Percentiles rank a stretch among this genome's conserved stretches.
These are phyloP conservation scores for Nycticryphes semicollaris DNA, from an alignment of 2,113 vertebrate species.

Conservation along the genomic window DNA sequence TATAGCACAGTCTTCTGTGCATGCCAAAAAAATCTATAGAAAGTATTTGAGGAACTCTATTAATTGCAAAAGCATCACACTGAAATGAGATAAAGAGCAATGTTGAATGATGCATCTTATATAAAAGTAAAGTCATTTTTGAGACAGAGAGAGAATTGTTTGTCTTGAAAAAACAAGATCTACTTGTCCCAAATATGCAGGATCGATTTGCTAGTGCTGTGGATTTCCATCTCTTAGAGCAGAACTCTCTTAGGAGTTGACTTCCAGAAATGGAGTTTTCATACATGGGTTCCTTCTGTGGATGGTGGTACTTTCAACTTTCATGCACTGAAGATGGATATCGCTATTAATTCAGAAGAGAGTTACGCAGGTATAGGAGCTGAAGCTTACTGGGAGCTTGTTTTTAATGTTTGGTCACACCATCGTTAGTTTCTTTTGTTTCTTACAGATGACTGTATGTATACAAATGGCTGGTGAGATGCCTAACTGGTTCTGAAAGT, in stretches of 20 bases:
- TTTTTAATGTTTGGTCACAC: not conserved
- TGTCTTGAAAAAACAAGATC: not conserved
- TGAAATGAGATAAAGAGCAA: not conserved
- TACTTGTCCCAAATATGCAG: not conserved
- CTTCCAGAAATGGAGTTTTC: not conserved
- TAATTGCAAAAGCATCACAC: conserved; percentile 25
- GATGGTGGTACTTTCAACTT: not conserved
- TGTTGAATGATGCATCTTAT: not conserved
- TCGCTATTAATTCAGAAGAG: not conserved
- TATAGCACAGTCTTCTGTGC: not conserved
- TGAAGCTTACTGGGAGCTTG: not conserved
- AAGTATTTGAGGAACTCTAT: not conserved
- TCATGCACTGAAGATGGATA: not conserved
- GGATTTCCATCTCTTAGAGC: not conserved
- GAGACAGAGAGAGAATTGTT: not conserved
- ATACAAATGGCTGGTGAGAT: not conserved
- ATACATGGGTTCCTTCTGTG: not conserved
- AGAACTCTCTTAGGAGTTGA: not conserved
- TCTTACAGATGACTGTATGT: not conserved
- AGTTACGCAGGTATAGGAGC: not conserved
- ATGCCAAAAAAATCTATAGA: not conserved
- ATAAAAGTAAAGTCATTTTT: not conserved
- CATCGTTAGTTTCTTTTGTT: not conserved
- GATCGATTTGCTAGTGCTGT: not conserved
- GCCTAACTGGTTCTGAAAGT: not conserved